A percentile compares a stretch with the other conserved stretches of the same genome.
These are phyloP conservation scores for Coilia nasus DNA, from an alignment of 2,797 vertebrate genomes.

Conservation along the genomic window DNA sequence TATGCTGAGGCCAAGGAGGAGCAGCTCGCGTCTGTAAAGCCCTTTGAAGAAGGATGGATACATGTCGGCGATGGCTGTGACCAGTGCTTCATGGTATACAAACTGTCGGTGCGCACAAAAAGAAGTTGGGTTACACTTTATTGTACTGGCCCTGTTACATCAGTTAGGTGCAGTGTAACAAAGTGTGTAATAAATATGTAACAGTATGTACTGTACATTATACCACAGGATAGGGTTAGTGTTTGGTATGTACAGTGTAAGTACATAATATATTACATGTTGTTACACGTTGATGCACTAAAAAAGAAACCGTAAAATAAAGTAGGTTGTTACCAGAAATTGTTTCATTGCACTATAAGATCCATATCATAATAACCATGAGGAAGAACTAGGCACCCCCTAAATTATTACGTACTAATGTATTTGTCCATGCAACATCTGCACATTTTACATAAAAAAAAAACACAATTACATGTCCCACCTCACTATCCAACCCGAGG, in stretches of 20 bases:
- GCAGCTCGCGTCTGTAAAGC: constrained; percentile 81
- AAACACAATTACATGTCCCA: constrained; percentile 50
- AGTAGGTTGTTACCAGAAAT: not conserved
- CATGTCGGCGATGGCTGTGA: constrained; percentile 88
- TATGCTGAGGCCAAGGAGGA: constrained; percentile 82
- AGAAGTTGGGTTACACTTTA: not conserved
- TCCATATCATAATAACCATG: not conserved
- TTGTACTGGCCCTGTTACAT: too few species aligned
- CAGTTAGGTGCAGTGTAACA: too few species aligned
- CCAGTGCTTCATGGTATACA: constrained; percentile 88
- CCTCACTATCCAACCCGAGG: constrained; percentile 93
- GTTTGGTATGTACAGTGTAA: too few species aligned
- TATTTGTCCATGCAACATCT: not conserved
- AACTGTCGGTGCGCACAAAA: constrained; percentile 73
- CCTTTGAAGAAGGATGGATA: constrained; percentile 83
- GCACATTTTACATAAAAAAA: not conserved
- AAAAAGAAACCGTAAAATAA: not conserved
- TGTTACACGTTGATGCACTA: too few species aligned
- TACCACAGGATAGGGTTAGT: too few species aligned
- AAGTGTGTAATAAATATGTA: too few species aligned
- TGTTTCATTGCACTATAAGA: not conserved
- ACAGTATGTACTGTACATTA: too few species aligned
- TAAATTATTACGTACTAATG: too few species aligned
- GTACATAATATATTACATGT: too few species aligned
- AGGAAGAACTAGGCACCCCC: not conserved